Base-by-base conservation (phyloP, 2,888 invertebrate genomes). In the Rotaria sp. region DNA sequence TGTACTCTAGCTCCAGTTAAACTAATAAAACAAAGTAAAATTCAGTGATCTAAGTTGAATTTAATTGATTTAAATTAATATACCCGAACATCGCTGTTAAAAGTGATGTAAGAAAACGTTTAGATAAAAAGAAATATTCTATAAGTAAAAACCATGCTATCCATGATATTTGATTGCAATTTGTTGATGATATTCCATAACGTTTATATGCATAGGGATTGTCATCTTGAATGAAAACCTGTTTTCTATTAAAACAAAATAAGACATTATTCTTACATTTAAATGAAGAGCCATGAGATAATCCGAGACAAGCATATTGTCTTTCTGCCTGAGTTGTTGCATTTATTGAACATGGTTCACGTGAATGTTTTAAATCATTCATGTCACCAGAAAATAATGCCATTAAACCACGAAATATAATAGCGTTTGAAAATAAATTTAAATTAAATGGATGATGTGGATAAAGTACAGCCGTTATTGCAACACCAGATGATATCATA, bases 381-480 rank as follows among this genome's bases (percentile, higher is more conserved):
- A 59, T 85, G 26, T 86, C 86, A 2, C 85, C 48, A 35, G 55
- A 57, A 59, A 86, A 86, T 26, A 86, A 52, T 38, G 85, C 85
- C 80, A 86, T 52, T 48, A 86, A 57, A 26, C 86, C 86, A 8
- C 86, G 75, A n/a, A 85, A 80, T 45, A 86, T 45, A 30, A 86
- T 41, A 26, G 85, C 85, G 48, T 85, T 85, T 3, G 85, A 52
- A 50, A 86, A 26, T 15, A 90, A 88, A 67, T 89, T 89, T 26
- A 88, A 84, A n/a, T 88, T 88, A 13, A 91, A 88, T 0, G 90
- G 90, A 87, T 90, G 90, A 88, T 91, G 91, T 7, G 92, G 92
- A 88, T 91, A 92, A 30, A 92, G 88, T n/a, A 91, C 89, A 1
- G 92, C 91, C 86, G 92, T 91, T 45, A 92, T 90, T 0, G 90